Evolutionary conservation across 1,140 invertebrate species (phyloP).

Genomic region (Magallana gigas): DNA sequence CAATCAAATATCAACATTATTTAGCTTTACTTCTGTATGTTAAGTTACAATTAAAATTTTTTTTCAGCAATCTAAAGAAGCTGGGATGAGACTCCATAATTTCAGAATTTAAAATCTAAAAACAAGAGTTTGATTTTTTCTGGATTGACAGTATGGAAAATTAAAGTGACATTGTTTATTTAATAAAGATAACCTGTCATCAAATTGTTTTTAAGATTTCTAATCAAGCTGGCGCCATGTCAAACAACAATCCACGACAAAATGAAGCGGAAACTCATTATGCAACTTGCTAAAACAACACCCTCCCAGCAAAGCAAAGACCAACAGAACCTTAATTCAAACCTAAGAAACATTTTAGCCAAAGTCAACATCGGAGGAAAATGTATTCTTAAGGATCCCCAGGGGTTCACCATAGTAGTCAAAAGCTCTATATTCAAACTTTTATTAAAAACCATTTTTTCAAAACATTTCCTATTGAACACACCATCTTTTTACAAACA

Average conservation of each 20-base stretch:
- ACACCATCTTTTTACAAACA: conserved; percentile 34
- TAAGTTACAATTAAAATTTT: no score
- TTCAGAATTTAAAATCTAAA: no score
- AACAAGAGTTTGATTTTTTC: no score
- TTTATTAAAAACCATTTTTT: conserved; percentile 33
- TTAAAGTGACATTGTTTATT: no score
- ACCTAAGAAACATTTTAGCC: conserved; percentile 23
- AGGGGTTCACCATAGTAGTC: neutral
- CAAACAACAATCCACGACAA: neutral
- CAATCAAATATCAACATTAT: no score
- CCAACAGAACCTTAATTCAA: neutral
- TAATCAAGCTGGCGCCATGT: neutral
- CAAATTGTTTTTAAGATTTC: neutral
- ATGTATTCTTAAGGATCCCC: conserved; percentile 20
- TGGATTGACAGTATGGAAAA: no score
- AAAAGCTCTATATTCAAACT: neutral
- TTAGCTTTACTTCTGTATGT: no score
- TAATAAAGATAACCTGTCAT: no score
- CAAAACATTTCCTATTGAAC: conserved; percentile 34
- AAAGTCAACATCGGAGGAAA: conserved; percentile 3
- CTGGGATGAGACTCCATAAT: no score
- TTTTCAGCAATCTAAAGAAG: no score
- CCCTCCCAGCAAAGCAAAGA: neutral
- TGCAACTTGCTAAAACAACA: conserved; percentile 9
- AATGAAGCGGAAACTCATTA: neutral